Base-by-base conservation (phyloP, 2,888 invertebrate species). In the Cylloceria caligata region DNA sequence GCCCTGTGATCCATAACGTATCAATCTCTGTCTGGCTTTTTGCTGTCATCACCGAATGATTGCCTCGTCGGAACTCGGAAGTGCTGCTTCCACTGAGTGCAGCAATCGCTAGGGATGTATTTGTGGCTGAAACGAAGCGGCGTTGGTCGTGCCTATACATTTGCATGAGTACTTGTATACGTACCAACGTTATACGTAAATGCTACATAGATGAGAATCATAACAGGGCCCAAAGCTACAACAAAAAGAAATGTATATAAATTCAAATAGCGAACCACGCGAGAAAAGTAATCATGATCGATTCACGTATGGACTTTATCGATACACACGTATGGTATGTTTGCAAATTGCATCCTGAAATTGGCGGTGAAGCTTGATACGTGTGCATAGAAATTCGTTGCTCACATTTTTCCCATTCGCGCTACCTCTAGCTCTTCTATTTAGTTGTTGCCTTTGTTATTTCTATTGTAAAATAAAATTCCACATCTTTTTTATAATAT, bases 41-140 rank as follows among this genome's bases (percentile, higher is more conserved):
- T 27, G 78, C 30, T 65, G 49, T 72, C 55, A 60, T 72, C 78
- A 72, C 27, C 47, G 57, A 60, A 42, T 24, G 45, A 72, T 72
- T 60, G 72, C 36, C 65, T 39, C 16, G 34, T 34, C 34, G 47
- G 52, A 77, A 65, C 19, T 34, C 34, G 47, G 52, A 77, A 65
- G 16, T 36, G 42, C 11, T 64, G 27, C 57, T 36, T 27, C 19
- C 67, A 45, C 27, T 57, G 67, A 73, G 47, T 73, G 72, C n/a
- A 27, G 27, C 72, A 45, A 73, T 65, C 6, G 19, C 36, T 21
- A 57, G 57, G 45, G 60, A 47, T 57, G 72, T 60, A 49, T 72
- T 73, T 67, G 72, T 47, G 36, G 60, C 55, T 47, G 39, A 62
- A 62, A 24, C 19, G 30, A 49, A 27, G 5, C 34, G 13, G 67